These are phyloP conservation scores for Aleiodes sp. DNA, from an alignment of 1,140 invertebrate species.

Conservation along the genomic window DNA sequence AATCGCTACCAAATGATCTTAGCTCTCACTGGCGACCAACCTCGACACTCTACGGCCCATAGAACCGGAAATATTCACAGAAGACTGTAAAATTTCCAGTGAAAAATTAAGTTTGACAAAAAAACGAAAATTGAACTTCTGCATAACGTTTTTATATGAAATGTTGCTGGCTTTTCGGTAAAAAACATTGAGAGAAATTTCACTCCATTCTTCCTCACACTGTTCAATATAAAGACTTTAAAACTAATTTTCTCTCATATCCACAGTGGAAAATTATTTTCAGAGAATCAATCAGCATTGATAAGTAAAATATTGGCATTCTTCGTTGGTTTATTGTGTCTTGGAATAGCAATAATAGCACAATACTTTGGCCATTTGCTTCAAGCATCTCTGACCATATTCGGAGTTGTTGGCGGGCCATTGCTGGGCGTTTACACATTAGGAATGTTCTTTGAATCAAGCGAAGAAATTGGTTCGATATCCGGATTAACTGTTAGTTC, in stretches of 20 bases:
- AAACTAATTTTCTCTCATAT: background rate
- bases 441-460: slow-evolving; percentile 76
- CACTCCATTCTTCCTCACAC: no score
- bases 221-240: background rate
- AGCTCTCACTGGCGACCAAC: no score
- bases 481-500: slow-evolving; percentile 75
- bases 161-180: no score
- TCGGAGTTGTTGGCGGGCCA: slow-evolving; percentile 83
- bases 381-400: slow-evolving; percentile 79
- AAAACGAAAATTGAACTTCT: no score
- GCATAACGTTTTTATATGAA: no score
- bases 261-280: slow-evolving; percentile 39
- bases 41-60: no score
- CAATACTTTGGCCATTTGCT: slow-evolving; percentile 77
- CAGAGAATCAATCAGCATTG: slow-evolving; percentile 38
- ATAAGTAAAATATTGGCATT: slow-evolving; percentile 71
- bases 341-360: slow-evolving; percentile 77
- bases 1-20: no score
- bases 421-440: slow-evolving; percentile 80
- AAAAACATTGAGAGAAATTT: no score
- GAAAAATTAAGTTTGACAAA: no score
- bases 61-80: no score
- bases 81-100: no score
- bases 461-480: slow-evolving; percentile 79
- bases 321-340: slow-evolving; percentile 73